These are phyloP conservation scores for Calameuta pallipes DNA, from an alignment of 2,888 invertebrate species.

Conservation along the genomic window DNA sequence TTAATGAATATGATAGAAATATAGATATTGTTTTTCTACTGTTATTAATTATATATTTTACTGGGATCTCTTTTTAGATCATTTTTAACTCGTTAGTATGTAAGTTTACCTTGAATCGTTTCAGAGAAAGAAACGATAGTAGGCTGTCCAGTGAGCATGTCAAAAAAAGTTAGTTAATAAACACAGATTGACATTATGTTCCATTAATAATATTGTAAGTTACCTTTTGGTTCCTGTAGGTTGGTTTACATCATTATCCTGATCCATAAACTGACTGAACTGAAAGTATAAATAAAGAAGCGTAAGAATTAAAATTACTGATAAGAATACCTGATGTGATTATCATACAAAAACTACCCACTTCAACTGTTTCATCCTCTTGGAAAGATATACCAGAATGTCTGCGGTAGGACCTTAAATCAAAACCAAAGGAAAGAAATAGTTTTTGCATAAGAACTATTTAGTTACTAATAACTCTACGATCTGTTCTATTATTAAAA, in stretches of 20 bases:
- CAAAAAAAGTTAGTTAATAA: conserved; percentile 33
- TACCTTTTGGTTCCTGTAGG: conserved; percentile 47
- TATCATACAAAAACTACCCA: conserved; percentile 23
- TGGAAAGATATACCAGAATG: conserved; percentile 51
- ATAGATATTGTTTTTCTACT: no score
- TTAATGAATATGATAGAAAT: background rate
- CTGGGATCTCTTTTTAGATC: background rate
- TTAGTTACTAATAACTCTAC: background rate
- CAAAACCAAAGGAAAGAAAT: conserved; percentile 19
- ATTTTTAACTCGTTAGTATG: background rate
- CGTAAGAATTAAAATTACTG: background rate
- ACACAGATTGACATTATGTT: background rate
- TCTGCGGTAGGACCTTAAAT: conserved; percentile 49
- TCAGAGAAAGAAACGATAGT: conserved; percentile 57
- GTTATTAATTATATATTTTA: background rate
- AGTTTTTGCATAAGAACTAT: background rate
- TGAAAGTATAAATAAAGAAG: conserved; percentile 16
- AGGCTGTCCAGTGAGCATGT: conserved; percentile 53
- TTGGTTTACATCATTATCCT: conserved; percentile 31
- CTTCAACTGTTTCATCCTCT: conserved; percentile 58
- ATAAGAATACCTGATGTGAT: background rate
- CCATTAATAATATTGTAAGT: conserved; percentile 17
- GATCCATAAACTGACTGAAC: conserved; percentile 40
- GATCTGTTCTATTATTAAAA: background rate
- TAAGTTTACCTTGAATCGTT: conserved; percentile 52